Conservation (phyloP, 2,888 invertebrate species). For the Deroplatys truncata region DNA sequence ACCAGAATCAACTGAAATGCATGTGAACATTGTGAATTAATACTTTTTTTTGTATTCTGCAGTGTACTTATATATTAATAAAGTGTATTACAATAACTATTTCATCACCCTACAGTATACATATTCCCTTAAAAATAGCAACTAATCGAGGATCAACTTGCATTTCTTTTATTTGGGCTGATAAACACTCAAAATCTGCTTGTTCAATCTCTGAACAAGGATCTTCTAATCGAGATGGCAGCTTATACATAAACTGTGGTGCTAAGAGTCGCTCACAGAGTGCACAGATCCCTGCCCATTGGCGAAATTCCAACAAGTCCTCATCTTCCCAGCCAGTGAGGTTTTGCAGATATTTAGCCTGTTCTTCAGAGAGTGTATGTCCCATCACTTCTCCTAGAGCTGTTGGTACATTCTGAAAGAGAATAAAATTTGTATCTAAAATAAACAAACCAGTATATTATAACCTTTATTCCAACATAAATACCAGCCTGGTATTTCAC, state of each 20-base stretch:
- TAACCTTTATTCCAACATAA: too few species aligned
- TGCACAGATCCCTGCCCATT: constrained; percentile 76
- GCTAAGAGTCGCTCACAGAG: constrained; percentile 68
- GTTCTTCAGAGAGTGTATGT: constrained; percentile 51
- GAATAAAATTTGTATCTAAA: neutral
- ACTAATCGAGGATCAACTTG: constrained; percentile 49
- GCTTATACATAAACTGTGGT: constrained; percentile 44
- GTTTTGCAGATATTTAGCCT: constrained; percentile 47
- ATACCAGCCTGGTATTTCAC: too few species aligned
- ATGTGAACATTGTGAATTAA: too few species aligned
- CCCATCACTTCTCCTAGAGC: constrained; percentile 64
- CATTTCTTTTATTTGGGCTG: constrained; percentile 47
- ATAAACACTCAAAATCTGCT: constrained; percentile 64
- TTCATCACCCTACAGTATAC: neutral
- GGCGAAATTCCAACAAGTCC: constrained; percentile 60
- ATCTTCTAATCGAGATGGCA: constrained; percentile 57
- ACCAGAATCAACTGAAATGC: too few species aligned
- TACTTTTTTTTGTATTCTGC: too few species aligned
- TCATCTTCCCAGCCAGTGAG: constrained; percentile 53
- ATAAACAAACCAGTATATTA: neutral
- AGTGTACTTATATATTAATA: too few species aligned
- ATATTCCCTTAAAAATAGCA: constrained; percentile 50
- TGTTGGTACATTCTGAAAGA: constrained; percentile 50
- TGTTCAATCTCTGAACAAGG: constrained; percentile 69
- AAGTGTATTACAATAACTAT: too few species aligned